Evolutionary conservation across 1,140 invertebrate genomes (phyloP).

Genomic region (Maniola jurtina): DNA sequence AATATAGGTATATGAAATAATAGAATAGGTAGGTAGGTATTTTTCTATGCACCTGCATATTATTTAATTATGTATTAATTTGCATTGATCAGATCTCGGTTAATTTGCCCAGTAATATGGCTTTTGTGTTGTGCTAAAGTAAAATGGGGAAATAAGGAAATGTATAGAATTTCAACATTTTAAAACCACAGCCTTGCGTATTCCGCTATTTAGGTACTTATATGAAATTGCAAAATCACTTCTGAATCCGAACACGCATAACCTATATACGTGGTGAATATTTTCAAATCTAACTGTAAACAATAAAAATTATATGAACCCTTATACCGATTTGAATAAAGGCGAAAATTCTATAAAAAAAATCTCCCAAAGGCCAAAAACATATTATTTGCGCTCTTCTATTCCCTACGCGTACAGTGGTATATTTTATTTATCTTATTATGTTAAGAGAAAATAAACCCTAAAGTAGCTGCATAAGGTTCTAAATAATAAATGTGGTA

Average conservation of each 20-base stretch:
- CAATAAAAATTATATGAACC: conserved; percentile 4
- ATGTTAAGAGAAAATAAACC: conserved; percentile 17
- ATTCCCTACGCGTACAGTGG: conserved; percentile 35
- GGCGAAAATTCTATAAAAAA: neutral
- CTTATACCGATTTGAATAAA: neutral
- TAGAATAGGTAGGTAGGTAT: no score
- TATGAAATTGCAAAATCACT: conserved; percentile 31
- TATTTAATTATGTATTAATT: no score
- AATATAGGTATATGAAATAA: no score
- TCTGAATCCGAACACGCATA: conserved; percentile 44
- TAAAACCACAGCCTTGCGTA: neutral
- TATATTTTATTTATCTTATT: conserved; percentile 27
- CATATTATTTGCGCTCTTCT: conserved; percentile 5
- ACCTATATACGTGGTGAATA: conserved; percentile 50
- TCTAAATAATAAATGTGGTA: conserved; percentile 11
- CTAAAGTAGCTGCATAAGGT: conserved; percentile 14
- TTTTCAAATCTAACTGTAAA: conserved; percentile 40
- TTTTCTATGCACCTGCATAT: no score
- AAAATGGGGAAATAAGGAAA: neutral
- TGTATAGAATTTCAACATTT: neutral
- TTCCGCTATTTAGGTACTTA: neutral
- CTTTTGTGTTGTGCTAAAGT: neutral
- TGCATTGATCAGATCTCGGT: no score
- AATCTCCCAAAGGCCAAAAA: conserved; percentile 4
- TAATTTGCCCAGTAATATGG: no score